These are phyloP conservation scores for Herpailurus yagouaroundi DNA, from an alignment of 2,113 vertebrate species.

Conservation along the genomic window DNA sequence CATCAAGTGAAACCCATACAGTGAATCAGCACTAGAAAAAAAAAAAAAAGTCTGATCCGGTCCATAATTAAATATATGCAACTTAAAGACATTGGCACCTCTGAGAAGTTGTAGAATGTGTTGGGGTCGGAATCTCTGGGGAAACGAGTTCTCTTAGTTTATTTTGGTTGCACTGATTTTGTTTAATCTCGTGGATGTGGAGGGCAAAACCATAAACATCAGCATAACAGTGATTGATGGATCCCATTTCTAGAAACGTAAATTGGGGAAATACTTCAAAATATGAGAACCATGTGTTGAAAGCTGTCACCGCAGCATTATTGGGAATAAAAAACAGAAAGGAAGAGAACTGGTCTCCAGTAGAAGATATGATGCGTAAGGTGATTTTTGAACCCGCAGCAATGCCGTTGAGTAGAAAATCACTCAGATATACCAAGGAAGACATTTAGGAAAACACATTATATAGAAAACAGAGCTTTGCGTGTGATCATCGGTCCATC, in stretches of 20 bases:
- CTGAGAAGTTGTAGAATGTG: background rate
- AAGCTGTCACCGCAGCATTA: background rate
- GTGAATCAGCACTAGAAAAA: background rate
- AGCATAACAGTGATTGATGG: background rate
- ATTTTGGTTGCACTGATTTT: background rate
- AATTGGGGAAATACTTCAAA: slow-evolving; percentile 33
- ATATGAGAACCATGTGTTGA: background rate
- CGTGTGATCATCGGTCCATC: background rate
- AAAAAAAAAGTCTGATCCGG: background rate
- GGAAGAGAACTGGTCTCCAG: background rate
- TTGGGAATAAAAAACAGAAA: background rate
- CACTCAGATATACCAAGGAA: background rate
- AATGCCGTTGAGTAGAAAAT: background rate
- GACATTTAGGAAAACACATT: background rate
- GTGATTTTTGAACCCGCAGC: background rate
- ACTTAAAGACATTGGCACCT: background rate
- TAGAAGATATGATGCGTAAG: background rate
- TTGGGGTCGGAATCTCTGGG: background rate
- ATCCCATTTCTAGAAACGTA: background rate
- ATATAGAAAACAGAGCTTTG: background rate
- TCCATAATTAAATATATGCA: background rate
- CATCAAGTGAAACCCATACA: background rate
- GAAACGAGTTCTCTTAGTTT: background rate
- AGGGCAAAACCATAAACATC: background rate
- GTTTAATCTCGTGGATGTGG: background rate